phyloP scores from a whole-genome alignment of 1,140 invertebrate genomes.

The Chionoecetes opilio region DNA sequence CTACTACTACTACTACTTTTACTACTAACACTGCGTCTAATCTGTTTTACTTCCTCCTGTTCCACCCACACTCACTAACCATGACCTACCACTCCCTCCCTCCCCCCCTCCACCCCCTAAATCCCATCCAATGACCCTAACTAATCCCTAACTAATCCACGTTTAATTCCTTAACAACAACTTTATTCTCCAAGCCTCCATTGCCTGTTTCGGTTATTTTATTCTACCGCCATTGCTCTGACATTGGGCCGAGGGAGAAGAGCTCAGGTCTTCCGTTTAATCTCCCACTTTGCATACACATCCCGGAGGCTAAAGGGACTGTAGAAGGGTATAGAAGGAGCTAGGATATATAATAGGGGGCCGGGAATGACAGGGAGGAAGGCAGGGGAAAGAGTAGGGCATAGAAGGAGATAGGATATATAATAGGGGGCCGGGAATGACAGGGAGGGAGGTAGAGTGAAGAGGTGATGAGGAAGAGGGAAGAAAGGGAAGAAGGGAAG shows the following conservation, averaged over 20 bases:
- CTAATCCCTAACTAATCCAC: neutral
- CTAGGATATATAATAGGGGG: too few relatives aligned
- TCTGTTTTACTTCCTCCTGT: too few relatives aligned
- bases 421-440: neutral
- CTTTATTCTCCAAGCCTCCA: neutral
- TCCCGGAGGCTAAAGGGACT: neutral
- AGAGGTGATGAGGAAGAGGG: neutral
- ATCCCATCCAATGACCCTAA: neutral
- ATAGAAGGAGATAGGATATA: too few relatives aligned
- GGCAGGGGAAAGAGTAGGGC: neutral
- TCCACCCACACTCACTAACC: too few relatives aligned
- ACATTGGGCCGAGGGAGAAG: neutral
- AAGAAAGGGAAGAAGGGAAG: too few relatives aligned
- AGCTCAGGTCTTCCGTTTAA: constrained; percentile 7
- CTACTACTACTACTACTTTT: too few relatives aligned
- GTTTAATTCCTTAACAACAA: neutral
- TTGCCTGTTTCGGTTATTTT: neutral
- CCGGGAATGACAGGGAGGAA: neutral
- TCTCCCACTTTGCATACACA: constrained; percentile 28
- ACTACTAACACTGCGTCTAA: too few relatives aligned
- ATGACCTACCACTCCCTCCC: neutral
- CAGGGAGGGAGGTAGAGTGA: neutral
- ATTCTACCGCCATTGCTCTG: neutral
- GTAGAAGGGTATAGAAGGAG: neutral
- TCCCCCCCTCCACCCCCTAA: neutral